Evolutionary conservation across 2,113 vertebrate species (phyloP).

Genomic region (Peromyscus polionotus): DNA sequence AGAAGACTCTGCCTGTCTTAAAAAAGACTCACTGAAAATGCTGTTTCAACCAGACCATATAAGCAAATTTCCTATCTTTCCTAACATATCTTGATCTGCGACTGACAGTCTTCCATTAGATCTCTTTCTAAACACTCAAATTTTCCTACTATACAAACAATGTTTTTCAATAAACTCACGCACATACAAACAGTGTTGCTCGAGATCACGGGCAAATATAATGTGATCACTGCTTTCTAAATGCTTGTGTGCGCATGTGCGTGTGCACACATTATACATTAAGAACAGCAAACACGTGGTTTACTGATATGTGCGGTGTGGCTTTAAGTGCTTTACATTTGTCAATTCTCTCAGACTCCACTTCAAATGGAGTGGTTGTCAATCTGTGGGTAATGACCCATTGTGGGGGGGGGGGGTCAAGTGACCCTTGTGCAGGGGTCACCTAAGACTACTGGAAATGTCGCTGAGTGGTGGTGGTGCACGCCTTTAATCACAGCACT

Average conservation of each 20-base stretch:
- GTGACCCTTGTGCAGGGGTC: not conserved
- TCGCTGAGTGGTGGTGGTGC: too few species aligned
- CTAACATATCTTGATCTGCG: conserved; percentile 14
- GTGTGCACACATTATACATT: not conserved
- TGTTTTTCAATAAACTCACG: not conserved
- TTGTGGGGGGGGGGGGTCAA: not conserved
- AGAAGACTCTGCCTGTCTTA: conserved; percentile 47
- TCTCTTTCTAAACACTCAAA: conserved; percentile 52
- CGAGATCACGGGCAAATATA: not conserved
- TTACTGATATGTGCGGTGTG: not conserved
- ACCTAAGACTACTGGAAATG: not conserved
- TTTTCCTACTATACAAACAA: not conserved
- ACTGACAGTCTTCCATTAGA: not conserved
- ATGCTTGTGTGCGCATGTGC: not conserved
- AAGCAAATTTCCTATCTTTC: conserved; percentile 52
- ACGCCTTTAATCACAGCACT: not conserved
- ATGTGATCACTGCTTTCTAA: not conserved
- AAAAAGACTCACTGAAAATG: conserved; percentile 21
- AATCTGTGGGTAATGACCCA: not conserved
- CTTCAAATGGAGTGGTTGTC: not conserved
- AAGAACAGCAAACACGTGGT: not conserved
- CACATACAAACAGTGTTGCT: not conserved
- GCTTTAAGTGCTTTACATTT: not conserved
- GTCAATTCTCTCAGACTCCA: not conserved
- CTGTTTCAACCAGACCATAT: not conserved